Evolutionary conservation across 2,888 invertebrate genomes (phyloP).

Genomic region (Atethmia centrago): DNA sequence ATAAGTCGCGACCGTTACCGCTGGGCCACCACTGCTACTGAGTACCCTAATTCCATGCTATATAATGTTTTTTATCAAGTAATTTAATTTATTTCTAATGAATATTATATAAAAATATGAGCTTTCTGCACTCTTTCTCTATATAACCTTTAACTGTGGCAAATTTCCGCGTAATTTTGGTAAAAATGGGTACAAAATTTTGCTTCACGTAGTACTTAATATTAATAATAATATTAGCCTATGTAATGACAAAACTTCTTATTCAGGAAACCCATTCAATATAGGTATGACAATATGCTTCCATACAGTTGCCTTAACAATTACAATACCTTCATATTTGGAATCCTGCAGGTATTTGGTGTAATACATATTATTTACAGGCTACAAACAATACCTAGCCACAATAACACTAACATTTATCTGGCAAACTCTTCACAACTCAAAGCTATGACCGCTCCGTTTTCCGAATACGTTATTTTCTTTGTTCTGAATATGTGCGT

Average conservation of each 20-base stretch:
- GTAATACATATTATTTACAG: slow-evolving; percentile 18
- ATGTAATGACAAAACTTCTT: too few species aligned
- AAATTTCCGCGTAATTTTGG: too few species aligned
- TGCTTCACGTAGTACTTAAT: too few species aligned
- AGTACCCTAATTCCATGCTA: too few species aligned
- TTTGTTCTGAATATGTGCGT: slow-evolving; percentile 45
- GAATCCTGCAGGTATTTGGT: background rate
- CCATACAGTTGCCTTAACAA: background rate
- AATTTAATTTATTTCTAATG: too few species aligned
- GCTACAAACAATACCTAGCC: slow-evolving; percentile 7
- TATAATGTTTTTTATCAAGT: too few species aligned
- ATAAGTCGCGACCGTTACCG: too few species aligned
- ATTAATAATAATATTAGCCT: background rate
- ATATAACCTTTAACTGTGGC: too few species aligned
- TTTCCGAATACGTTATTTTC: slow-evolving; percentile 52
- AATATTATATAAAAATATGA: too few species aligned
- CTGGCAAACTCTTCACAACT: slow-evolving; percentile 12
- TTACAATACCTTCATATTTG: slow-evolving; percentile 2
- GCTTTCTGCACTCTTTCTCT: too few species aligned
- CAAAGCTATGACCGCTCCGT: slow-evolving; percentile 30
- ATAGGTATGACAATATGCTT: background rate
- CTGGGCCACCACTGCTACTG: too few species aligned
- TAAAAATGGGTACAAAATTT: too few species aligned
- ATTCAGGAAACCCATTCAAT: background rate
- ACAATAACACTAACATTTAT: slow-evolving; percentile 40